Conservation (phyloP, 2,797 vertebrate species). For the Apogon talboti region DNA sequence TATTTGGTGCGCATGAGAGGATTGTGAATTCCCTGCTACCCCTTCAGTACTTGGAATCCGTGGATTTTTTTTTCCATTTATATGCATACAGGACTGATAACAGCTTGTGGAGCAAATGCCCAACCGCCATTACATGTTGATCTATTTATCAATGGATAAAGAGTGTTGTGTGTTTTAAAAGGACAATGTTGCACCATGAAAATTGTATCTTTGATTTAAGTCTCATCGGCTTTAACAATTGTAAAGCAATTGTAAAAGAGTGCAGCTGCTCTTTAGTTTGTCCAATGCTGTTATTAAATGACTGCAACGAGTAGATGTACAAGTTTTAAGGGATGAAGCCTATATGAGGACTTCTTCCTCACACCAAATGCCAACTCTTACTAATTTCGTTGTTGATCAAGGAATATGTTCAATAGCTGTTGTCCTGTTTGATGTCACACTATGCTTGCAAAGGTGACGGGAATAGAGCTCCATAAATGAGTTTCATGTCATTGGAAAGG, state of each 20-base stretch:
- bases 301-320: conserved; percentile 51
- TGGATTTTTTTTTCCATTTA: conserved; percentile 56
- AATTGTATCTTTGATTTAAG: conserved; percentile 56
- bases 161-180: conserved; percentile 71
- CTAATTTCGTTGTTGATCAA: conserved; percentile 58
- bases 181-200: conserved; percentile 65
- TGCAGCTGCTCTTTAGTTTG: conserved; percentile 65
- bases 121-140: conserved; percentile 63
- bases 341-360: conserved; percentile 31
- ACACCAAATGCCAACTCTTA: conserved; percentile 68
- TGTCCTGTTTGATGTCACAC: conserved; percentile 61
- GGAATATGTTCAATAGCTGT: conserved; percentile 54
- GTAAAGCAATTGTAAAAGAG: conserved; percentile 48
- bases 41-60: conserved; percentile 53
- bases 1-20: conserved; percentile 69
- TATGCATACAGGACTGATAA: conserved; percentile 65
- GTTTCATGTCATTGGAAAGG: conserved; percentile 40
- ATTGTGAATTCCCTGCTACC: conserved; percentile 58
- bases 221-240: conserved; percentile 73
- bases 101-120: conserved; percentile 62
- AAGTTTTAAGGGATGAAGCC: conserved; percentile 42
- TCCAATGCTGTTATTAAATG: conserved; percentile 65
- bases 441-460: conserved; percentile 59
- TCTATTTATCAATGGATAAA: conserved; percentile 77
- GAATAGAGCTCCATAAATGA: conserved; percentile 48